Conservation (phyloP, 2,113 vertebrate genomes). For the Sapajus apella region DNA sequence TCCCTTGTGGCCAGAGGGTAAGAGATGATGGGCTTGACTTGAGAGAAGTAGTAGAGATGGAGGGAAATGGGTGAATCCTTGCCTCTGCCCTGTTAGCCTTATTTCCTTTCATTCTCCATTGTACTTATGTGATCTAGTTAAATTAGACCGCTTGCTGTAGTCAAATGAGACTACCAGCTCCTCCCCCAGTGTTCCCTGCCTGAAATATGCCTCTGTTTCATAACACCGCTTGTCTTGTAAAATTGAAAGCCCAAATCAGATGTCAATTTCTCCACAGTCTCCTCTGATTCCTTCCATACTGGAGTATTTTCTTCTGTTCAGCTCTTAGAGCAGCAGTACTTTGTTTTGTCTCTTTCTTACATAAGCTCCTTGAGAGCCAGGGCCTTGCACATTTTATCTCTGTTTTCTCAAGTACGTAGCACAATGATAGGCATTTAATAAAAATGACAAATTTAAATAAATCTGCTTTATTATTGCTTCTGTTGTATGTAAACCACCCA, state of each 20-base stretch:
- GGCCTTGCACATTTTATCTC: neutral
- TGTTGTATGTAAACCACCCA: neutral
- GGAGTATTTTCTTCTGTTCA: neutral
- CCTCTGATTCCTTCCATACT: neutral
- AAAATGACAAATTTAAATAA: conserved; percentile 10
- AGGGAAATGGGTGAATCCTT: neutral
- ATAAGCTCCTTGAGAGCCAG: neutral
- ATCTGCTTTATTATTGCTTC: conserved; percentile 10
- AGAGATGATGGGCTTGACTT: neutral
- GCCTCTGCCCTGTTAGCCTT: neutral
- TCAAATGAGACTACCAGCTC: neutral
- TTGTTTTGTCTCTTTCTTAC: neutral
- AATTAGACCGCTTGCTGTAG: neutral
- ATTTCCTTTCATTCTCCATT: neutral
- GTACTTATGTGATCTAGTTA: neutral
- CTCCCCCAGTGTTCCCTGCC: neutral
- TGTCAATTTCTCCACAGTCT: neutral
- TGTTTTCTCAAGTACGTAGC: neutral
- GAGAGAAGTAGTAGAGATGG: neutral
- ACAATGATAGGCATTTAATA: neutral
- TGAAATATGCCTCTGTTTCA: neutral
- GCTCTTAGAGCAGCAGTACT: neutral
- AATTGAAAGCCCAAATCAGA: neutral
- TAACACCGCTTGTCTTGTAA: neutral
- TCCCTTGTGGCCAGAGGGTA: neutral